Evolutionary conservation across 2,113 vertebrate species (phyloP), one percentile per base, ranked within the genome.

Genomic region (Spea multiplicata): DNA sequence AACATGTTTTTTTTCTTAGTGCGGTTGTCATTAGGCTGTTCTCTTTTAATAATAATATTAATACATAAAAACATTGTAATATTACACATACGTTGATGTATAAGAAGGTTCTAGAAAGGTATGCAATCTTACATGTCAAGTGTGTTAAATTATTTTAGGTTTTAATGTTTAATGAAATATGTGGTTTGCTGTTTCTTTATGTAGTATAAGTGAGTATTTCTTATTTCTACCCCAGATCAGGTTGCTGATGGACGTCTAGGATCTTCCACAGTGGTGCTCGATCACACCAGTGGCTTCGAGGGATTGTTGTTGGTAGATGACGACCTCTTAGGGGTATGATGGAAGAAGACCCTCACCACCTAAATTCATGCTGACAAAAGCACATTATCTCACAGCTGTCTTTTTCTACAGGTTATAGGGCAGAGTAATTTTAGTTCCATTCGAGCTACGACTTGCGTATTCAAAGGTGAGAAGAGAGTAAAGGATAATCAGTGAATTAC

Each of bases 391-490:
- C 4, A 67, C 14, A 6, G 4, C 10, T 81, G 0, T 84, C 74
- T 83, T 5, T 84, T 78, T 73, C 0, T 81, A 84, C 71, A 91
- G 97, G 97, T 99, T 66, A 99, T 99, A 45, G 97, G 96, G 12
- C 97, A 99, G 89, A 99, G 97, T 85, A 99, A 99, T 88, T 99
- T 99, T 76, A 98, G 97, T 82, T 98, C 97, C 71, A 99, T 99
- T 88, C 94, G 97, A 83, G 96, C 97, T 44, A 97, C 97, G 0
- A 99, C 96, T 0, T 99, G 97, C 0, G 96, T 98, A 0, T 98
- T 91, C 81, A 98, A 94, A 96, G 97, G 97, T 99, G 88, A 92
- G 86, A 52, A 71, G 61, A 6, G n/a, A 5, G 61, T 6, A 30
- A 30, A 30, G 30, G 30, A 66, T 9, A 45, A 66, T 30, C 30